Evolutionary conservation across 2,797 vertebrate species (phyloP), one percentile per base, ranked within the genome.

Genomic region (Hoplostethus mediterraneus): DNA sequence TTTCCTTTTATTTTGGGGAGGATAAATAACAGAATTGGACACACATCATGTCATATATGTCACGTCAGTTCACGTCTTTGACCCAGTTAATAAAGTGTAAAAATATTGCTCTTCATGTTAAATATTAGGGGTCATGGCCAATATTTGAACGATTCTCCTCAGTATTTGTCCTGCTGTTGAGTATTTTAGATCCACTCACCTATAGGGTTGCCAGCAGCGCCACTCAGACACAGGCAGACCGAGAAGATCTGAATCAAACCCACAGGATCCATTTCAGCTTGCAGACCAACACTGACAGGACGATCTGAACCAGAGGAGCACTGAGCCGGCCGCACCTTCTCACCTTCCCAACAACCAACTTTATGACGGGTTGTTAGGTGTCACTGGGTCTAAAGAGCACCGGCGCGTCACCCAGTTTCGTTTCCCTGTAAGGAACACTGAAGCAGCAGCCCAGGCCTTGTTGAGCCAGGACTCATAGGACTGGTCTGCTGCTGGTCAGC

Each of bases 341-440:
- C 73, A 44, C 58, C 12, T 21, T 36, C 47, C 47, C 73, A 28
- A 36, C 28, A 55, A 31, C 45, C 2, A 36, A 12, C 59, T 91
- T 91, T 88, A 89, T 85, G 64, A 68, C 31, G 5, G 58, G 60
- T 45, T 65, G 25, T 87, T 85, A 81, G 75, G 17, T 14, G 16
- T 59, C 33, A 47, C 57, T n/a, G 47, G 14, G 31, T 17, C 4
- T 42, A 60, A 31, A 63, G 31, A 33, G 31, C 42, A 36, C 33
- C 0, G 33, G 8, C 5, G 33, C 33, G 5, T 36, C 33, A 6
- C 33, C 5, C 4, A 56, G 45, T 79, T 80, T 73, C 56, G n/a
- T 71, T 80, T 75, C 30, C 0, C 28, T 65, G 21, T 79, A 21
- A 83, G 68, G 5, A 0, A 0, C 2, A 8, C 4, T 1, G 33